A percentile compares a stretch with the other conserved stretches of the same genome.
These are phyloP conservation scores for Rhagonycha lutea DNA, from an alignment of 2,888 invertebrate species.

Conservation along the genomic window DNA sequence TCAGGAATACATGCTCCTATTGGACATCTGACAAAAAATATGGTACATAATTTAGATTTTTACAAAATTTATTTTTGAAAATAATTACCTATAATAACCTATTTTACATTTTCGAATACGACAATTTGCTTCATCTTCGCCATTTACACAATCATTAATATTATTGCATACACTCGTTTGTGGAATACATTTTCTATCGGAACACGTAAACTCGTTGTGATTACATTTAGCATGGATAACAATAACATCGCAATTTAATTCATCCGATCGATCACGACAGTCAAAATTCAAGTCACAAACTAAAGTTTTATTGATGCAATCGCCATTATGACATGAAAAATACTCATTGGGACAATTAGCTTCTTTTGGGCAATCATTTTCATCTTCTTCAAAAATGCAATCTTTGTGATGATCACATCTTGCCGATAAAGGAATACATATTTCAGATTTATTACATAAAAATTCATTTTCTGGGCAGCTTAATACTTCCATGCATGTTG, in stretches of 20 bases:
- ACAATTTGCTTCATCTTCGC: slow-evolving; percentile 57
- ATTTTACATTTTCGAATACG: slow-evolving; percentile 41
- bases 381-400: slow-evolving; percentile 52
- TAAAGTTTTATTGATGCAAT: slow-evolving; percentile 54
- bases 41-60: not conserved
- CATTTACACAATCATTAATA: slow-evolving; percentile 56
- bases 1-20: slow-evolving; percentile 72
- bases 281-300: slow-evolving; percentile 61
- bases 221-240: not conserved
- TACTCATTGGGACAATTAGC: slow-evolving; percentile 52
- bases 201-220: slow-evolving; percentile 49
- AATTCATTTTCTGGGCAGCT: slow-evolving; percentile 56
- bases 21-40: slow-evolving; percentile 62
- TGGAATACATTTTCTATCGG: slow-evolving; percentile 58
- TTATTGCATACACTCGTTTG: slow-evolving; percentile 59
- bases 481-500: slow-evolving; percentile 61
- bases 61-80: not conserved
- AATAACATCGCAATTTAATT: slow-evolving; percentile 55
- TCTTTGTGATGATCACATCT: slow-evolving; percentile 50
- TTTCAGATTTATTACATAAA: slow-evolving; percentile 55
- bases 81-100: slow-evolving; percentile 51
- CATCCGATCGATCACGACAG: slow-evolving; percentile 64
- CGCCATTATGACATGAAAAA: slow-evolving; percentile 60
- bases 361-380: slow-evolving; percentile 45
- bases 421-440: slow-evolving; percentile 51